Evolutionary conservation across 2,797 vertebrate species (phyloP).

Genomic region (Myotis findleyi): DNA sequence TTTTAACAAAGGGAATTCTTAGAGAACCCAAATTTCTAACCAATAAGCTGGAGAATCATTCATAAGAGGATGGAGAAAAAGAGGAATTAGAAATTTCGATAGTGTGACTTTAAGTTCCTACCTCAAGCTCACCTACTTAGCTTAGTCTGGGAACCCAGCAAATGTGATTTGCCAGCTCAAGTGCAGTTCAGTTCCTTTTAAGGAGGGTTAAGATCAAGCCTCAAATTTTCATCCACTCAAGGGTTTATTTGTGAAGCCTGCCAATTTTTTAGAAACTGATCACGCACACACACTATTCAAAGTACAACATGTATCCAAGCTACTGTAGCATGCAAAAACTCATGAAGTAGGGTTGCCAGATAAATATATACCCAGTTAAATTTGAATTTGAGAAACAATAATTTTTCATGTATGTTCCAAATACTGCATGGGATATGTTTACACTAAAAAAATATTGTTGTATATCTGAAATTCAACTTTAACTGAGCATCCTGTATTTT

Average conservation of each 20-base stretch:
- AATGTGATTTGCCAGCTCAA: not conserved
- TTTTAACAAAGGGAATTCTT: not conserved
- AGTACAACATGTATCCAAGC: not conserved
- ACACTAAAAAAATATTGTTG: not conserved
- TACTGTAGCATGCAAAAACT: constrained; percentile 6
- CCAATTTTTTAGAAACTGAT: constrained; percentile 8
- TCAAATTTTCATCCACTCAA: constrained; percentile 33
- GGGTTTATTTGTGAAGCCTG: not conserved
- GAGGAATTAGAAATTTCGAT: not conserved
- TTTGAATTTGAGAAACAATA: not conserved
- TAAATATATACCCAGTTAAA: not conserved
- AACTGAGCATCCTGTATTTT: not conserved
- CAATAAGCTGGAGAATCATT: not conserved
- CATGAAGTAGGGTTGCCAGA: not conserved
- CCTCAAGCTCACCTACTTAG: not conserved
- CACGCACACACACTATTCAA: not conserved
- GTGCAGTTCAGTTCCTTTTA: not conserved
- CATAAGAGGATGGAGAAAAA: not conserved
- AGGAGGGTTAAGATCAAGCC: constrained; percentile 24
- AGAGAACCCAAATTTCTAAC: constrained; percentile 11
- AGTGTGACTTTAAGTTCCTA: not conserved
- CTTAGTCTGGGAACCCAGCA: not conserved
- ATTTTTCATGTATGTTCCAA: not conserved
- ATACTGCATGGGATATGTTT: not conserved
- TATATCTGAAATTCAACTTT: constrained; percentile 8